These are phyloP conservation scores for Podarcis lilfordi DNA, from an alignment of 2,797 vertebrate genomes.

Conservation along the genomic window DNA sequence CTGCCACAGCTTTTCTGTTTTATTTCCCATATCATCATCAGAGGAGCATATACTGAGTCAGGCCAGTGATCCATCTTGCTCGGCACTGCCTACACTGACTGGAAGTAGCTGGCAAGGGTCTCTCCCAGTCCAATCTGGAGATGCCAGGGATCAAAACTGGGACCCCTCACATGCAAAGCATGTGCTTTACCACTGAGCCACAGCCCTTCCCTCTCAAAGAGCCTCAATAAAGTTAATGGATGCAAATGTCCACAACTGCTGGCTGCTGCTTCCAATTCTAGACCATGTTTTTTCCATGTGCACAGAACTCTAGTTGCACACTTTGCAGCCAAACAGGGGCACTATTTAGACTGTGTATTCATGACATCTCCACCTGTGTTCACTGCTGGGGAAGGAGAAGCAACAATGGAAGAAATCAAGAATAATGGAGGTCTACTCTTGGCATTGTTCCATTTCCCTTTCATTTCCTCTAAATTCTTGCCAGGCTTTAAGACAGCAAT, in stretches of 20 bases:
- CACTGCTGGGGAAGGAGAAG: slow-evolving; percentile 40
- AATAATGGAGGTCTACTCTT: slow-evolving; percentile 15
- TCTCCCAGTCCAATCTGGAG: too few relatives aligned
- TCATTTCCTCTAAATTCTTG: slow-evolving; percentile 9
- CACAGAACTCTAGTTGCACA: slow-evolving; percentile 51
- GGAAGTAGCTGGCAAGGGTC: too few relatives aligned
- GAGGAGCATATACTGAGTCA: too few relatives aligned
- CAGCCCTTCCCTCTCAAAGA: too few relatives aligned
- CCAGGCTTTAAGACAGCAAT: slow-evolving; percentile 16
- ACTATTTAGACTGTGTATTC: slow-evolving; percentile 71
- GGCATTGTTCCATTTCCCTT: background rate
- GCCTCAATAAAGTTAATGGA: background rate
- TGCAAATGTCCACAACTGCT: background rate
- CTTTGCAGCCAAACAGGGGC: slow-evolving; percentile 65
- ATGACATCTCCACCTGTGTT: slow-evolving; percentile 73
- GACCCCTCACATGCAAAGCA: too few relatives aligned
- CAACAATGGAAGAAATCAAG: slow-evolving; percentile 57
- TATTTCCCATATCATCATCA: background rate
- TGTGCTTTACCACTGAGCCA: too few relatives aligned
- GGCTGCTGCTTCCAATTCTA: background rate
- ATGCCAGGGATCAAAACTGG: too few relatives aligned
- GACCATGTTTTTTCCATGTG: slow-evolving; percentile 45
- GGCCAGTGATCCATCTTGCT: too few relatives aligned
- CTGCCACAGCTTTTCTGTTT: background rate
- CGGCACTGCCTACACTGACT: too few relatives aligned